Percentiles rank a stretch among this genome's conserved stretches.
These are phyloP conservation scores for Thunnus albacares DNA, from an alignment of 2,797 vertebrate genomes.

Conservation along the genomic window DNA sequence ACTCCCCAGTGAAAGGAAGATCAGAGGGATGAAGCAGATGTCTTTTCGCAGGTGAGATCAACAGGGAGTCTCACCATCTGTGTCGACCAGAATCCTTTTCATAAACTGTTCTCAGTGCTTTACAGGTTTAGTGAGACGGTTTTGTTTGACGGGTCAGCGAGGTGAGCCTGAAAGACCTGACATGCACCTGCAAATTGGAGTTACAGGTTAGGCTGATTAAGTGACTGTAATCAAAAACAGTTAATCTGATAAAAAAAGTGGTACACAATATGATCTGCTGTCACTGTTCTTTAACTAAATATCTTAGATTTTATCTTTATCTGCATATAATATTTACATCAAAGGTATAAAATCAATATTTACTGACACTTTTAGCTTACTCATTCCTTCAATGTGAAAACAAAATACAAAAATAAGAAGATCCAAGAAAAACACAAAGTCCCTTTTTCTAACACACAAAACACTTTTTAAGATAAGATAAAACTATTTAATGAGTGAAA, in stretches of 20 bases:
- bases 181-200: not conserved
- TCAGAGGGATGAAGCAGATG: slow-evolving; percentile 71
- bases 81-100: slow-evolving; percentile 15
- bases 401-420: not conserved
- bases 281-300: no score
- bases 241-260: no score
- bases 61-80: slow-evolving; percentile 63
- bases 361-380: not conserved
- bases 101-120: slow-evolving; percentile 30
- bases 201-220: no score
- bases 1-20: slow-evolving; percentile 44
- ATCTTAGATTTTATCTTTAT: not conserved
- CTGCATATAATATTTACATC: no score
- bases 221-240: no score
- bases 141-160: slow-evolving; percentile 31
- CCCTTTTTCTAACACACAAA: not conserved
- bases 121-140: slow-evolving; percentile 21
- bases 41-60: slow-evolving; percentile 63
- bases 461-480: not conserved
- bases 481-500: not conserved
- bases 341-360: not conserved
- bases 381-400: not conserved
- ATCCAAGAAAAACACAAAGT: not conserved
- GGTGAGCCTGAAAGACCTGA: not conserved
- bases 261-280: no score